A percentile compares a stretch with the other conserved stretches of the same genome.
These are phyloP conservation scores for Gryllus longicercus DNA, from an alignment of 2,888 invertebrate species.

Conservation along the genomic window DNA sequence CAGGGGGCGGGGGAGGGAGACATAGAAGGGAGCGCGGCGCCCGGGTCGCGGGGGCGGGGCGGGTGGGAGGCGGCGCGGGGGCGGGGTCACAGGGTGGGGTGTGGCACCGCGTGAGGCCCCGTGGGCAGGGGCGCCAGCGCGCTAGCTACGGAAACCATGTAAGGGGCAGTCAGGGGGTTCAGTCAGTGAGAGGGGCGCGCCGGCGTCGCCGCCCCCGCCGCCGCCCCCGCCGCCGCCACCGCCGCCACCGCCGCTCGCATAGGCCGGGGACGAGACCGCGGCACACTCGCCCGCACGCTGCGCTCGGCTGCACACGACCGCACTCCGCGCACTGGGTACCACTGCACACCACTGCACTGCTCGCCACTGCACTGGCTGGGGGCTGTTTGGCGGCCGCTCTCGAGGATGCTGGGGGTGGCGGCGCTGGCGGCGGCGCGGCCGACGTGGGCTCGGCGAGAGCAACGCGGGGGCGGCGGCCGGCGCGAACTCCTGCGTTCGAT, in stretches of 20 bases:
- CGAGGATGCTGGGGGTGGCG: too few species aligned
- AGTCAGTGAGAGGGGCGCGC: neutral
- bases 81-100: neutral
- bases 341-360: neutral
- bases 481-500: neutral
- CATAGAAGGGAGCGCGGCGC: constrained; percentile 1
- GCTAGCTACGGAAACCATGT: constrained; percentile 17
- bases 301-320: too few species aligned
- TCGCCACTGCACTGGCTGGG: neutral
- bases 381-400: too few species aligned
- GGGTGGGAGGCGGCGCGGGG: neutral
- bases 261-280: too few species aligned
- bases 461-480: neutral
- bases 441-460: too few species aligned
- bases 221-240: too few species aligned
- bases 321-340: neutral
- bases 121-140: neutral
- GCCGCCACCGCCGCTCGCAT: too few species aligned
- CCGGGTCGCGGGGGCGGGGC: neutral
- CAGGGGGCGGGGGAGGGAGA: neutral
- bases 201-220: too few species aligned
- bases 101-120: neutral
- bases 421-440: too few species aligned
- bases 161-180: neutral
- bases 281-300: too few species aligned